Percentiles rank a stretch among this genome's conserved stretches.
Evolutionary conservation across 92 coral and sea anemone genomes (phyloP).

Genomic region (Ricordea florida): DNA sequence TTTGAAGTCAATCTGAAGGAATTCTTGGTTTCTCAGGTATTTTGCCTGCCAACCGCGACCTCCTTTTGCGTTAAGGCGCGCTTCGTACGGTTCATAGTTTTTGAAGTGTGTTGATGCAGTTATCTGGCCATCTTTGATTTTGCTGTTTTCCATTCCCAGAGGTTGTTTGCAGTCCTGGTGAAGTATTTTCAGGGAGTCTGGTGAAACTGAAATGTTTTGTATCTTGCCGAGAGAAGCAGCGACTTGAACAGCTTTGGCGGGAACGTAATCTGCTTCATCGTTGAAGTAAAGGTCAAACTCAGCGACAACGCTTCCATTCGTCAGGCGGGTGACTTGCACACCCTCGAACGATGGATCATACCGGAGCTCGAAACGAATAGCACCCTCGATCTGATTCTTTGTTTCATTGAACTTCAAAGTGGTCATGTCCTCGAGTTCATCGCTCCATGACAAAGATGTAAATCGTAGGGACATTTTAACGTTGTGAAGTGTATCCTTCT

Average conservation of each 20-base stretch:
- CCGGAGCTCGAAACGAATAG: conserved; percentile 10
- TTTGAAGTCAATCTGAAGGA: conserved; percentile 54
- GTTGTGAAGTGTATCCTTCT: background rate
- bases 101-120: background rate
- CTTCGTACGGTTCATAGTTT: conserved; percentile 28
- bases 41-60: conserved; percentile 52
- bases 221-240: conserved; percentile 52
- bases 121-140: conserved; percentile 49
- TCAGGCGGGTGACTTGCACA: conserved; percentile 31
- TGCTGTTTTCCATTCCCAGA: conserved; percentile 73
- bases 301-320: conserved; percentile 63
- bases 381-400: conserved; percentile 32
- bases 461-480: conserved; percentile 46
- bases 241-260: conserved; percentile 49
- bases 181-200: conserved; percentile 26
- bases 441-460: conserved; percentile 46
- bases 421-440: conserved; percentile 2
- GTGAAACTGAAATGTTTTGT: conserved; percentile 58
- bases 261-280: conserved; percentile 42
- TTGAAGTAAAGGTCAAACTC: conserved; percentile 52
- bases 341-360: conserved; percentile 28
- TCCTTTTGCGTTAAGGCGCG: conserved; percentile 43
- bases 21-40: background rate
- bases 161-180: conserved; percentile 46
- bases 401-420: background rate